phyloP scores from a whole-genome alignment of 2,113 vertebrate genomes.

The Pseudorhombus dupliciocellatus region DNA sequence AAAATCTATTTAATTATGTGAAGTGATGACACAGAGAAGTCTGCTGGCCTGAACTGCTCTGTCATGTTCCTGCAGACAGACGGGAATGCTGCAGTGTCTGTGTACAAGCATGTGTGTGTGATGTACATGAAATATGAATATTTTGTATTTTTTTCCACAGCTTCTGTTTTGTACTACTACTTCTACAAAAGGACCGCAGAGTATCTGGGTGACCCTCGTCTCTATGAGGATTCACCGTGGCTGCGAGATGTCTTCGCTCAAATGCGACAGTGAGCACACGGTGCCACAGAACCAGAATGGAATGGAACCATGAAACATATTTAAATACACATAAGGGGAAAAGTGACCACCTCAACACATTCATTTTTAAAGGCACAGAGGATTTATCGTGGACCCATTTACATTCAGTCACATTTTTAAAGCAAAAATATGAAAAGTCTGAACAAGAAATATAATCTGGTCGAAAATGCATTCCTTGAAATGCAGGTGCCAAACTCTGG shows the following conservation, averaged over 20 bases:
- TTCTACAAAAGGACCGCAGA: constrained; percentile 92
- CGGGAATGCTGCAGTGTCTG: no score
- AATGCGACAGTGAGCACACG: constrained; percentile 72
- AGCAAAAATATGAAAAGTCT: neutral
- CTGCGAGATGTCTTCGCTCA: constrained; percentile 87
- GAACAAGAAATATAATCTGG: neutral
- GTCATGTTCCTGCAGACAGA: no score
- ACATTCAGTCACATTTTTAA: neutral
- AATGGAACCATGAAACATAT: neutral
- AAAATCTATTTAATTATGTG: no score
- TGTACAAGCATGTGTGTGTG: neutral
- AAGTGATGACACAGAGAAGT: no score
- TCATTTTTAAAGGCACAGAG: neutral
- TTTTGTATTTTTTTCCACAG: constrained; percentile 65
- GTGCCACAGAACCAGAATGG: neutral
- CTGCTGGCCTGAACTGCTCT: no score
- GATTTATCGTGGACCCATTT: neutral
- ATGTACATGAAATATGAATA: no score
- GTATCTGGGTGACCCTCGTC: constrained; percentile 89
- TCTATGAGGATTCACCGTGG: constrained; percentile 92
- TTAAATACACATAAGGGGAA: neutral
- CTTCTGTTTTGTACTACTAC: constrained; percentile 91
- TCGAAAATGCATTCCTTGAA: neutral
- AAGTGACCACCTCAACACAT: neutral
- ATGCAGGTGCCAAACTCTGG: no score